These are phyloP conservation scores for Hypocryptadius cinnamomeus DNA, from an alignment of 2,113 vertebrate genomes.

Conservation along the genomic window DNA sequence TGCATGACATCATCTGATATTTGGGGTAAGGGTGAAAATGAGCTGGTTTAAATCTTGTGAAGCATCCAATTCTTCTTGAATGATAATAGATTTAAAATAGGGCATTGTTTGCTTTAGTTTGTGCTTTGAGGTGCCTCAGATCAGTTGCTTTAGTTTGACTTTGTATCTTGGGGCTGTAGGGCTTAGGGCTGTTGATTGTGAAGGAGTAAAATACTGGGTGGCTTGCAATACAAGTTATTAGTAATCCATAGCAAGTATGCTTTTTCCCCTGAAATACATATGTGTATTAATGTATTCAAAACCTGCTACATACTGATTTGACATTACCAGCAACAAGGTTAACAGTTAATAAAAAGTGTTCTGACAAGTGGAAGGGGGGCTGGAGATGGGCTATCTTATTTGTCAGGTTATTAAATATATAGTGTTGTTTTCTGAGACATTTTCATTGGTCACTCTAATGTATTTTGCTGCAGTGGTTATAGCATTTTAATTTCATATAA, in stretches of 20 bases:
- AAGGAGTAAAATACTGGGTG: neutral
- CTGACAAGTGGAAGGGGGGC: neutral
- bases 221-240: neutral
- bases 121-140: neutral
- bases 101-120: neutral
- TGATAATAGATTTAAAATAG: neutral
- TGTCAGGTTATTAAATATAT: neutral
- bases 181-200: neutral
- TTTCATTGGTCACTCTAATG: neutral
- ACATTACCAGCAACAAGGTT: neutral
- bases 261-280: neutral
- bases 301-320: neutral
- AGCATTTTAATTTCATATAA: neutral
- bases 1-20: conserved; percentile 19
- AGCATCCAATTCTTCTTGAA: neutral
- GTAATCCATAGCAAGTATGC: neutral
- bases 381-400: neutral
- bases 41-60: neutral
- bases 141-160: neutral
- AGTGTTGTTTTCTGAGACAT: neutral
- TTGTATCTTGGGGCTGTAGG: neutral
- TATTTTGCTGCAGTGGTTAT: neutral
- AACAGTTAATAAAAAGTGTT: neutral
- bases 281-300: neutral
- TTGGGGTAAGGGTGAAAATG: conserved; percentile 50